Evolutionary conservation across 2,888 invertebrate genomes (phyloP).

Genomic region (Rotaria sp.): DNA sequence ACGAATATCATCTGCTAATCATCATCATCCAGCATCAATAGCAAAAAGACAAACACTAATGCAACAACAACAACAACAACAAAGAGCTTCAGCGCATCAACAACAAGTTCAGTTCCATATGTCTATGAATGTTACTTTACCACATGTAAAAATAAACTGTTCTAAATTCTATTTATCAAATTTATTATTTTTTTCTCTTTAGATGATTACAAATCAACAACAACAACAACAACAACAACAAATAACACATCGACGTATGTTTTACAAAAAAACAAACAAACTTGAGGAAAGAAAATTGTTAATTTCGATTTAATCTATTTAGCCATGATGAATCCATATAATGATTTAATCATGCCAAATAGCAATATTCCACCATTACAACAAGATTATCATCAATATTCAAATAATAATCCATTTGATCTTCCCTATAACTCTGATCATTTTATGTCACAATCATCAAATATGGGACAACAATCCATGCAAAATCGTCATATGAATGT

Average conservation of each 20-base stretch:
- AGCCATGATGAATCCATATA: not conserved
- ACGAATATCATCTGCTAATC: not conserved
- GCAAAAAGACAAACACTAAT: not conserved
- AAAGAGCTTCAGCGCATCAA: not conserved
- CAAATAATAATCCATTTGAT: not conserved
- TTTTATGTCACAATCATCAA: not conserved
- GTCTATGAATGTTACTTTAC: slow-evolving; percentile 15
- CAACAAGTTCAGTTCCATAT: slow-evolving; percentile 23
- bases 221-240: not conserved
- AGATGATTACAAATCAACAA: not conserved
- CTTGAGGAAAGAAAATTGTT: not conserved
- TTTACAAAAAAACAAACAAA: no score
- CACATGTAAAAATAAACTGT: not conserved
- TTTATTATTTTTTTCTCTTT: not conserved
- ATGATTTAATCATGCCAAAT: not conserved
- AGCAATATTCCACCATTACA: not conserved
- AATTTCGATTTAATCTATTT: not conserved
- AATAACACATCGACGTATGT: not conserved
- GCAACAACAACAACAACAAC: slow-evolving; percentile 9
- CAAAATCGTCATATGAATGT: not conserved
- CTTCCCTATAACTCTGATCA: not conserved
- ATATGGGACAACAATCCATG: not conserved
- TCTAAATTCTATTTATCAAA: not conserved
- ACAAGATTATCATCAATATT: not conserved
- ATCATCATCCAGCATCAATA: not conserved